Conservation (phyloP, 2,113 vertebrate genomes). For the Cinclus mexicanus region DNA sequence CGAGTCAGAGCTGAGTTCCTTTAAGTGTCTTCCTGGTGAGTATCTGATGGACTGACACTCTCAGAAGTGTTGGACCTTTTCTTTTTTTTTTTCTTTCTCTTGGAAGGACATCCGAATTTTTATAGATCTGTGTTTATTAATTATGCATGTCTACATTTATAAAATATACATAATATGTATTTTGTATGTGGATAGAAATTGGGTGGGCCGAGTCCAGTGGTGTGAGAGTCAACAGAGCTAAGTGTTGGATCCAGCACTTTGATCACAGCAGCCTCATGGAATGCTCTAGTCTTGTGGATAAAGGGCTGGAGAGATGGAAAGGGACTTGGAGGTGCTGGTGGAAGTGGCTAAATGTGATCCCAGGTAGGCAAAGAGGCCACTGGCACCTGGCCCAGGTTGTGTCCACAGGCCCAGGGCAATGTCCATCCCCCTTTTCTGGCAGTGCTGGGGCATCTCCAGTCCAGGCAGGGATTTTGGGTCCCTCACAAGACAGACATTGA, state of each 20-base stretch:
- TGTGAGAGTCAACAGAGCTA: neutral
- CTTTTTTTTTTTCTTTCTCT: constrained; percentile 16
- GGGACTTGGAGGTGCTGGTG: neutral
- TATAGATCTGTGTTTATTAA: neutral
- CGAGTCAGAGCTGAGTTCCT: neutral
- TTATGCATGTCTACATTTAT: neutral
- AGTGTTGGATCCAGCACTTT: neutral
- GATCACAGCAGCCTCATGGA: neutral
- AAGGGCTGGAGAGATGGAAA: neutral
- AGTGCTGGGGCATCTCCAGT: neutral
- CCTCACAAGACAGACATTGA: neutral
- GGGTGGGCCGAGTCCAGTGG: rapidly evolving
- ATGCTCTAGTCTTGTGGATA: neutral
- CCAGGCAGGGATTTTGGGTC: neutral
- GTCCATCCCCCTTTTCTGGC: neutral
- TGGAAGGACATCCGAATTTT: neutral
- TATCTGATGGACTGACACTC: neutral
- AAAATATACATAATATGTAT: neutral
- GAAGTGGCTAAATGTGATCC: neutral
- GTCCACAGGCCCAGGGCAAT: neutral
- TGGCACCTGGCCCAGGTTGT: neutral
- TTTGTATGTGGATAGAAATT: neutral
- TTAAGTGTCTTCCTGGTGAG: neutral
- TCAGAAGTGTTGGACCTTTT: neutral
- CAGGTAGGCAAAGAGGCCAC: neutral